Evolutionary conservation across 2,113 vertebrate genomes (phyloP).

Genomic region (Pelecanoides urinatrix): DNA sequence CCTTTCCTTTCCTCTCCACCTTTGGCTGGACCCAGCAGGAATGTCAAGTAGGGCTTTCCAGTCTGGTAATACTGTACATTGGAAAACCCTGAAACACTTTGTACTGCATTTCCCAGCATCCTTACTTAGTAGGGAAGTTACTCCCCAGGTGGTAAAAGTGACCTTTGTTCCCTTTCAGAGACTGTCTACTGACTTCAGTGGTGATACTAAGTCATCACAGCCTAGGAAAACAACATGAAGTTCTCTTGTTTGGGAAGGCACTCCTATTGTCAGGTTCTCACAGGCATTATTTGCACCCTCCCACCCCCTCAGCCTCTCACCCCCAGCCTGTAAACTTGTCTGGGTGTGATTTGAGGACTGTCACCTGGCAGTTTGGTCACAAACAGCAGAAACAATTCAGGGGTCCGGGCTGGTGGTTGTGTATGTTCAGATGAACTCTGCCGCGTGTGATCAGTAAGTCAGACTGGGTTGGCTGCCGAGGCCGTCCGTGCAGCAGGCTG

Average conservation of each 20-base stretch:
- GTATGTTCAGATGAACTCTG: background rate
- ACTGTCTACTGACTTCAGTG: fast-evolving
- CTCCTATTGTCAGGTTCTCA: background rate
- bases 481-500: background rate
- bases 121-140: background rate
- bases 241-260: background rate
- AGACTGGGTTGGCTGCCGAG: background rate
- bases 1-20: background rate
- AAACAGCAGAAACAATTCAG: background rate
- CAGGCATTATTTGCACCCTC: background rate
- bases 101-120: background rate
- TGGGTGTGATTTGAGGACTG: background rate
- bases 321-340: background rate
- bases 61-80: background rate
- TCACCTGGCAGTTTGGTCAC: too few relatives aligned
- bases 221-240: background rate
- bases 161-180: background rate
- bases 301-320: background rate
- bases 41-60: background rate
- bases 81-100: background rate
- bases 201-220: background rate
- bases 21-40: background rate
- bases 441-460: fast-evolving
- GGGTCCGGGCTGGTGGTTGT: too few relatives aligned
- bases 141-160: background rate